phyloP scores from a whole-genome alignment of 2,113 vertebrate species.

The Sapayoa aenigma region DNA sequence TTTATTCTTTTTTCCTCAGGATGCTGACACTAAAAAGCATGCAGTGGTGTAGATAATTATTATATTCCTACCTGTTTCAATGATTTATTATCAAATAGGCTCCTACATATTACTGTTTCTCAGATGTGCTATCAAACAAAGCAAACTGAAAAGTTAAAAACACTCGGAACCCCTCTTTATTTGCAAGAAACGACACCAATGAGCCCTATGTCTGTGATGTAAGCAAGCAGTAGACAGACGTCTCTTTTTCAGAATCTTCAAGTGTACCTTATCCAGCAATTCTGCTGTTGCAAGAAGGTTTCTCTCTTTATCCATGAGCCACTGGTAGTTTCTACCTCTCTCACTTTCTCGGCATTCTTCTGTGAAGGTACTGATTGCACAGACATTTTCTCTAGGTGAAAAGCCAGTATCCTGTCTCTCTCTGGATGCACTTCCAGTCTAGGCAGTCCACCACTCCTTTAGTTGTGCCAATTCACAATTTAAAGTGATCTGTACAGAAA shows the following conservation, averaged over 20 bases:
- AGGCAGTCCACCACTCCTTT: not conserved
- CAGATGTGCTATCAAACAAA: not conserved
- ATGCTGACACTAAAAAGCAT: not conserved
- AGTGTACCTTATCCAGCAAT: not conserved
- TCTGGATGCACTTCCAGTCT: not conserved
- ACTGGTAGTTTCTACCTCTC: not conserved
- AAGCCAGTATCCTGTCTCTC: not conserved
- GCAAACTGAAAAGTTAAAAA: not conserved
- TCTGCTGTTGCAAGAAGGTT: not conserved
- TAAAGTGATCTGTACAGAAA: not conserved
- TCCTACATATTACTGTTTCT: accelerated
- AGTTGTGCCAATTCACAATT: not conserved
- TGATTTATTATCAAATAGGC: not conserved
- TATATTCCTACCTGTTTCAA: not conserved
- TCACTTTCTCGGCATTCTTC: not conserved
- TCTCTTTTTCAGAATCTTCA: not conserved
- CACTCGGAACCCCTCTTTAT: not conserved
- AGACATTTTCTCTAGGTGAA: not conserved
- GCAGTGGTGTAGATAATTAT: not conserved
- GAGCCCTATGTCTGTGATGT: not conserved
- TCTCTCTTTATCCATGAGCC: not conserved
- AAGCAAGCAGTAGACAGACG: not conserved
- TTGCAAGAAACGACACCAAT: not conserved
- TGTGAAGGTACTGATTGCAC: not conserved
- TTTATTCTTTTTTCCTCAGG: not conserved